A percentile compares a stretch with the other conserved stretches of the same genome.
phyloP scores from a whole-genome alignment of 2,113 vertebrate genomes.

The Egretta garzetta region DNA sequence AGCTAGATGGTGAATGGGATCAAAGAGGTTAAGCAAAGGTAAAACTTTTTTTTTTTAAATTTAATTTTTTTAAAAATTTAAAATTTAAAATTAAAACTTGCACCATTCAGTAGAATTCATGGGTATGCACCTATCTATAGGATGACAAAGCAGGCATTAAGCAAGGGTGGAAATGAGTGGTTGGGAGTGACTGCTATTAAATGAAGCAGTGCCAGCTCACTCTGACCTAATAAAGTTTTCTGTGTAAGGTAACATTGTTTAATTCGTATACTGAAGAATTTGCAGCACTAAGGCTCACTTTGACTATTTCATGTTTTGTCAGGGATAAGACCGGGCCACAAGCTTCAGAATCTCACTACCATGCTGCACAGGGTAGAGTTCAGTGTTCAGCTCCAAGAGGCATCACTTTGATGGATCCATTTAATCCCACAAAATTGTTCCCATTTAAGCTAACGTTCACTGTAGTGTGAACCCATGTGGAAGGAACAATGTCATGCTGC shows the following conservation, averaged over 20 bases:
- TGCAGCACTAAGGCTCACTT: not conserved
- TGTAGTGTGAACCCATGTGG: fast-evolving
- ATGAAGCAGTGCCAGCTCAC: not conserved
- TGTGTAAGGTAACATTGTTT: not conserved
- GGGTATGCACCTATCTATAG: not conserved
- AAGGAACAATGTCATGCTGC: not conserved
- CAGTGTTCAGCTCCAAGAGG: not conserved
- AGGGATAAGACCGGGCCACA: not conserved
- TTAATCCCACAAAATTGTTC: not conserved
- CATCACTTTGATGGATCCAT: not conserved
- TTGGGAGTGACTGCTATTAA: not conserved
- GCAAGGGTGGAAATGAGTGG: not conserved
- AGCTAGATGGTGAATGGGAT: not conserved
- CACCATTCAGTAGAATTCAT: not conserved
- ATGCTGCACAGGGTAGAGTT: fast-evolving
- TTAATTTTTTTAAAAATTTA: not conserved
- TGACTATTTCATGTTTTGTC: not conserved
- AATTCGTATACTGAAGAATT: not conserved
- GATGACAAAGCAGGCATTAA: not conserved
- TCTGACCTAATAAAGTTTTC: not conserved
- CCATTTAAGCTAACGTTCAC: not conserved
- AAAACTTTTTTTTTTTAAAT: not conserved
- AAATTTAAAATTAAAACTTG: too few species aligned
- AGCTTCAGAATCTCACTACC: not conserved
- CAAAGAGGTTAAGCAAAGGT: not conserved